Conservation (phyloP, 2,797 vertebrate species). For the Perodicticus potto region DNA sequence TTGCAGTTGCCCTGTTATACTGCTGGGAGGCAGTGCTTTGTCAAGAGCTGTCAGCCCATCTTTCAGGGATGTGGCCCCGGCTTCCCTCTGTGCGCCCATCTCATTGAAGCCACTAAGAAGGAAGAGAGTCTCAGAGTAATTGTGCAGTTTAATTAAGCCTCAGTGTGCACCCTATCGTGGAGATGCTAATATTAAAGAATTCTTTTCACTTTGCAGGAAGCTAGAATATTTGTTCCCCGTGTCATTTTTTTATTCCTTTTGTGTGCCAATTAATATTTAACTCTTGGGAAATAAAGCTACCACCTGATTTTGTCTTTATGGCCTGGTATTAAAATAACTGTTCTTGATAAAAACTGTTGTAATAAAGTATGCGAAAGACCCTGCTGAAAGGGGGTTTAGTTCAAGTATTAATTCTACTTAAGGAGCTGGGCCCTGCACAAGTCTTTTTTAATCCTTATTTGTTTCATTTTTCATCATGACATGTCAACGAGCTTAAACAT, state of each 20-base stretch:
- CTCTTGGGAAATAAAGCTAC: constrained; percentile 87
- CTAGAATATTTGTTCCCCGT: constrained; percentile 87
- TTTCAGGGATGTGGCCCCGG: not conserved
- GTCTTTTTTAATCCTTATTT: constrained; percentile 73
- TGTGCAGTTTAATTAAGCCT: constrained; percentile 79
- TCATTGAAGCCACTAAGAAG: constrained; percentile 32
- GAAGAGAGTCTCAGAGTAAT: not conserved
- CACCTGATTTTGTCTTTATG: constrained; percentile 85
- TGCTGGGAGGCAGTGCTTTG: not conserved
- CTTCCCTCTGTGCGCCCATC: constrained; percentile 25
- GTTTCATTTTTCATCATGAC: constrained; percentile 63
- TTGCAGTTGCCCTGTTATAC: not conserved
- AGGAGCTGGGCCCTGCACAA: constrained; percentile 73
- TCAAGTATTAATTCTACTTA: constrained; percentile 81
- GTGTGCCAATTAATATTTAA: constrained; percentile 89
- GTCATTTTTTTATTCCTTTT: constrained; percentile 88
- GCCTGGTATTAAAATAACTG: constrained; percentile 85
- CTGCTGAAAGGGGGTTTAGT: constrained; percentile 76
- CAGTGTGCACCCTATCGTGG: constrained; percentile 55
- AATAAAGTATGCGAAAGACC: constrained; percentile 78
- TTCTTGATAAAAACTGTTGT: constrained; percentile 83
- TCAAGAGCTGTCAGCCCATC: constrained; percentile 1
- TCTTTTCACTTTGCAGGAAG: constrained; percentile 81
- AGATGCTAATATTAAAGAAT: constrained; percentile 81
- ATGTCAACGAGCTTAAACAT: constrained; percentile 42